Conservation (phyloP, 2,888 invertebrate genomes). For the Caradrina clavipalpis region DNA sequence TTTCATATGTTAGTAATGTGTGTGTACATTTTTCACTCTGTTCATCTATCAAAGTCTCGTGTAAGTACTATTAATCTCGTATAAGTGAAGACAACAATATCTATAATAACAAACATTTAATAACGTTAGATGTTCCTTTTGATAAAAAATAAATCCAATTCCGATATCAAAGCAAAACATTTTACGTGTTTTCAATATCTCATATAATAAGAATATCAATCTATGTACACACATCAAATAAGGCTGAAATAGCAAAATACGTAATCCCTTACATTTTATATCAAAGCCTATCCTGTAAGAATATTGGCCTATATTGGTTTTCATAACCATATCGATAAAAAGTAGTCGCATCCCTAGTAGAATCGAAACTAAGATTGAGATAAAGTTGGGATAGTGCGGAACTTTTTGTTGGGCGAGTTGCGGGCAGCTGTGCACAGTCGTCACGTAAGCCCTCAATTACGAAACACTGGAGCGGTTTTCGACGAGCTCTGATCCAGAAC, state of each 20-base stretch:
- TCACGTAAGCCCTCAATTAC: constrained; percentile 91
- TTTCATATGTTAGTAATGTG: background rate
- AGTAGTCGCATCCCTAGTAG: constrained; percentile 74
- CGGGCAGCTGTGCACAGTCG: constrained; percentile 85
- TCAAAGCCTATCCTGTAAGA: constrained; percentile 70
- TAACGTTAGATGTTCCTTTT: constrained; percentile 11
- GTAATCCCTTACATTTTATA: constrained; percentile 71
- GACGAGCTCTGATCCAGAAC: constrained; percentile 79
- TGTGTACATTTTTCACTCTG: background rate
- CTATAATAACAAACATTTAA: constrained; percentile 7
- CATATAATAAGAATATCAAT: constrained; percentile 49
- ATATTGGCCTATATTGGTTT: constrained; percentile 79
- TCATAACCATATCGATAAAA: constrained; percentile 77
- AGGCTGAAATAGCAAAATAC: constrained; percentile 65
- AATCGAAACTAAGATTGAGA: constrained; percentile 87
- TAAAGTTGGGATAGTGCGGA: constrained; percentile 85
- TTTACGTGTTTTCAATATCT: constrained; percentile 49
- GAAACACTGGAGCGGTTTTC: constrained; percentile 87
- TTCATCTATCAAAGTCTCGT: constrained; percentile 24
- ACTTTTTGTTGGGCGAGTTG: constrained; percentile 84
- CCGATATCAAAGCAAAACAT: constrained; percentile 40
- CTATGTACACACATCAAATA: constrained; percentile 61
- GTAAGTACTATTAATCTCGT: constrained; percentile 16
- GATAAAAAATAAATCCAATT: constrained; percentile 22
- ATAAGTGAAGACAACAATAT: constrained; percentile 13